A percentile compares a stretch with the other conserved stretches of the same genome.
phyloP scores from a whole-genome alignment of 2,888 invertebrate species.

The Lamellibrachia columna region DNA sequence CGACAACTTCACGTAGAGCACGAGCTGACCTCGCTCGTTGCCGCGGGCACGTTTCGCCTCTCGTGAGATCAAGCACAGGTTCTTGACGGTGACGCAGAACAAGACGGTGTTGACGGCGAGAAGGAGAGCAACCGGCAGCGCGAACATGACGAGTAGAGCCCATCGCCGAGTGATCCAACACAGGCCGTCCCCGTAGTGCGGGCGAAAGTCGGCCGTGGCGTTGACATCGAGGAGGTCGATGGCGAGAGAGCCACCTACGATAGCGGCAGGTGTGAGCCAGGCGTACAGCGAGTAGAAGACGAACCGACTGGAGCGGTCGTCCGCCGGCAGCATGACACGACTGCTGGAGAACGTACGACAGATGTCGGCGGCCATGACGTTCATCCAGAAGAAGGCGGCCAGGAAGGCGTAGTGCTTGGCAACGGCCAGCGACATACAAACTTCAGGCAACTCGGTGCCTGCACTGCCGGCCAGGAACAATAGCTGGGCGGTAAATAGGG shows the following conservation, averaged over 20 bases:
- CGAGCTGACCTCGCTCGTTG: slow-evolving; percentile 32
- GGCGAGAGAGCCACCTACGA: slow-evolving; percentile 59
- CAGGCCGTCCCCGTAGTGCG: slow-evolving; percentile 66
- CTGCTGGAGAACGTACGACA: slow-evolving; percentile 67
- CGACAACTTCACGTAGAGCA: slow-evolving; percentile 41
- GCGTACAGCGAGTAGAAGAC: slow-evolving; percentile 61
- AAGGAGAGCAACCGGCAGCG: slow-evolving; percentile 69
- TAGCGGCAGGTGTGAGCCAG: slow-evolving; percentile 63
- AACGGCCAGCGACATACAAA: slow-evolving; percentile 66
- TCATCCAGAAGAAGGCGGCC: slow-evolving; percentile 71
- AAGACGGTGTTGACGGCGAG: slow-evolving; percentile 68
- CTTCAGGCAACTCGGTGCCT: slow-evolving; percentile 25
- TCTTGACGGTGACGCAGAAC: slow-evolving; percentile 69
- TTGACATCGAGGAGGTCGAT: slow-evolving; percentile 62
- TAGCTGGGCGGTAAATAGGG: slow-evolving; percentile 68
- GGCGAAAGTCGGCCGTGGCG: slow-evolving; percentile 57
- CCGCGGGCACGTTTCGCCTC: slow-evolving; percentile 18
- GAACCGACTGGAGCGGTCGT: slow-evolving; percentile 41
- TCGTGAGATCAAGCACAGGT: background rate
- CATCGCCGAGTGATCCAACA: slow-evolving; percentile 71
- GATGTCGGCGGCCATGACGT: slow-evolving; percentile 71
- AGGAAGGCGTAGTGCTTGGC: slow-evolving; percentile 69
- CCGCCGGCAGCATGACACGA: background rate
- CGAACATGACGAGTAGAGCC: slow-evolving; percentile 71
- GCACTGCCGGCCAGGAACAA: slow-evolving; percentile 66